A percentile compares a stretch with the other conserved stretches of the same genome.
phyloP scores from a whole-genome alignment of 2,797 vertebrate species.

The Spinus pinus region DNA sequence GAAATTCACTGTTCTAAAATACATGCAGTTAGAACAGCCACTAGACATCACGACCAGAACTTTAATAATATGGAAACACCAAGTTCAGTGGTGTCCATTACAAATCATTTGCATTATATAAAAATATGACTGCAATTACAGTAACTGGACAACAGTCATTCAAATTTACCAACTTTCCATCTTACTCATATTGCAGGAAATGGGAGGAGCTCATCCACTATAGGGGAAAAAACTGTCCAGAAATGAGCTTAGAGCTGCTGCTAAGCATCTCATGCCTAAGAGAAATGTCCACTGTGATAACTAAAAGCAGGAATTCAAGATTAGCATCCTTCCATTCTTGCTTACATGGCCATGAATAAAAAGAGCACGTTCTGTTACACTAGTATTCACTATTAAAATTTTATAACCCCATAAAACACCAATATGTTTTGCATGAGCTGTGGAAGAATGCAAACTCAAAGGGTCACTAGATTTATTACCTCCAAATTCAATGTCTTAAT shows the following conservation, averaged over 20 bases:
- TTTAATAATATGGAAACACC: conserved; percentile 60
- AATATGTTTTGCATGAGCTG: conserved; percentile 28
- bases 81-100: conserved; percentile 25
- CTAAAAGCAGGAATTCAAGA: conserved; percentile 41
- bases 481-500: conserved; percentile 29
- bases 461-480: conserved; percentile 43
- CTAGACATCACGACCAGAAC: conserved; percentile 19
- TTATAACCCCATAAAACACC: conserved; percentile 38
- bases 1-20: conserved; percentile 49
- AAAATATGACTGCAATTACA: conserved; percentile 46
- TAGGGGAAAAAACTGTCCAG: not conserved
- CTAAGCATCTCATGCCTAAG: not conserved
- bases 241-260: conserved; percentile 29
- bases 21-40: conserved; percentile 55
- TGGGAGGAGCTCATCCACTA: conserved; percentile 28
- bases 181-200: conserved; percentile 19
- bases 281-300: conserved; percentile 17
- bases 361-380: not conserved
- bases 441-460: conserved; percentile 45
- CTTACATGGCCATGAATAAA: conserved; percentile 14
- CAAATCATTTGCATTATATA: conserved; percentile 27
- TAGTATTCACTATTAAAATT: conserved; percentile 42
- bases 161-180: conserved; percentile 25
- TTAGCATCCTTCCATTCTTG: conserved; percentile 22
- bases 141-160: conserved; percentile 39